Conservation (phyloP, 2,888 invertebrate species). For the Ypsolopha scabrella region DNA sequence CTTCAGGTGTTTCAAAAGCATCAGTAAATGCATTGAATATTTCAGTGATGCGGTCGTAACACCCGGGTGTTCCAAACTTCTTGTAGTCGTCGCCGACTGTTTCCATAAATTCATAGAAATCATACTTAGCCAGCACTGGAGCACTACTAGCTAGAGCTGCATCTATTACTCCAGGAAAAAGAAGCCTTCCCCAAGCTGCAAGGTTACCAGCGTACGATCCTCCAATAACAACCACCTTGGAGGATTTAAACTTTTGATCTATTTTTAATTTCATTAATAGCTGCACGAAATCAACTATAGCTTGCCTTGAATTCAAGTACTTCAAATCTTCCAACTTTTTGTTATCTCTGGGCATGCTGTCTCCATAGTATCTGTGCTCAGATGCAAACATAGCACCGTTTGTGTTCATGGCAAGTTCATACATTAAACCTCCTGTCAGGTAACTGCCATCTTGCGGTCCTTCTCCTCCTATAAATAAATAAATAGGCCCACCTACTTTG, state of each 20-base stretch:
- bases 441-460: too few relatives aligned
- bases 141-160: slow-evolving; percentile 58
- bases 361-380: slow-evolving; percentile 55
- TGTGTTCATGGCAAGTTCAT: too few relatives aligned
- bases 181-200: slow-evolving; percentile 51
- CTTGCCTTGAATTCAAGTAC: slow-evolving; percentile 43
- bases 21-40: slow-evolving; percentile 33
- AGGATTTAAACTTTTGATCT: slow-evolving; percentile 9
- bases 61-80: slow-evolving; percentile 31
- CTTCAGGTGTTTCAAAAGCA: slow-evolving; percentile 28
- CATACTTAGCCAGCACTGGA: slow-evolving; percentile 21
- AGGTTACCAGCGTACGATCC: slow-evolving; percentile 56
- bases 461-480: too few relatives aligned
- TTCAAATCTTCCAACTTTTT: slow-evolving; percentile 29
- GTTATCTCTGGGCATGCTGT: slow-evolving; percentile 39
- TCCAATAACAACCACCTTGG: slow-evolving; percentile 49
- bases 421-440: too few relatives aligned
- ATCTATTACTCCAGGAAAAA: slow-evolving; percentile 52
- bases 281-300: slow-evolving; percentile 42
- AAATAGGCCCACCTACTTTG: too few relatives aligned
- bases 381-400: background rate
- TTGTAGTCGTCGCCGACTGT: slow-evolving; percentile 1
- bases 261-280: slow-evolving; percentile 30
- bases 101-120: slow-evolving; percentile 9
- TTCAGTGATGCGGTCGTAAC: slow-evolving; percentile 28